These are phyloP conservation scores for Falco biarmicus DNA, from an alignment of 2,797 vertebrate species.

Conservation along the genomic window DNA sequence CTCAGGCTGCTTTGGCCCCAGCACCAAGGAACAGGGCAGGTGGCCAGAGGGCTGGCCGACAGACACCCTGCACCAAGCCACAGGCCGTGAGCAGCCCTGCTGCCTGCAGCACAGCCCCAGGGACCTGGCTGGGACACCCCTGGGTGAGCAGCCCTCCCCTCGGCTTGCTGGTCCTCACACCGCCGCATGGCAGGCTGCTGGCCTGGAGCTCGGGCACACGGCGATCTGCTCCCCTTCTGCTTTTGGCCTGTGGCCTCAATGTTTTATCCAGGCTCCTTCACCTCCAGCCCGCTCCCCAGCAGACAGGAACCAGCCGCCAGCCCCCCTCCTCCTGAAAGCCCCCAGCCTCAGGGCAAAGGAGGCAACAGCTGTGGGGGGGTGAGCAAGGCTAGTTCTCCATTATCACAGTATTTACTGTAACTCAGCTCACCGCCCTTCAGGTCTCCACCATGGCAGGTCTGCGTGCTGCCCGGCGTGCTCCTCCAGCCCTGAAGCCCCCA, in stretches of 20 bases:
- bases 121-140: not conserved
- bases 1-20: not conserved
- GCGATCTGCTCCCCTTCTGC: not conserved
- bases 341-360: not conserved
- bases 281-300: not conserved
- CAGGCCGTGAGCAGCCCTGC: rapidly evolving
- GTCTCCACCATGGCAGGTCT: rapidly evolving
- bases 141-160: rapidly evolving
- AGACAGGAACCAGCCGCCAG: not conserved
- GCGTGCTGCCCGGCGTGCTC: rapidly evolving
- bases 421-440: not conserved
- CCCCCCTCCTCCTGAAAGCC: not conserved
- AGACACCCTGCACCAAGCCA: not conserved
- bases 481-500: not conserved
- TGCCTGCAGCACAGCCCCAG: not conserved
- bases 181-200: not conserved
- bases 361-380: rapidly evolving
- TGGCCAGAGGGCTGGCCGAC: too few relatives aligned
- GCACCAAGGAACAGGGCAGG: not conserved
- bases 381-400: not conserved
- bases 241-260: not conserved
- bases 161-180: rapidly evolving
- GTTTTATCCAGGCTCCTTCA: not conserved
- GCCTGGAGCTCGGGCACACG: not conserved
- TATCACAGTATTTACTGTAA: not conserved